phyloP scores from a whole-genome alignment of 2,113 vertebrate genomes.

The Cyanocitta stelleri region DNA sequence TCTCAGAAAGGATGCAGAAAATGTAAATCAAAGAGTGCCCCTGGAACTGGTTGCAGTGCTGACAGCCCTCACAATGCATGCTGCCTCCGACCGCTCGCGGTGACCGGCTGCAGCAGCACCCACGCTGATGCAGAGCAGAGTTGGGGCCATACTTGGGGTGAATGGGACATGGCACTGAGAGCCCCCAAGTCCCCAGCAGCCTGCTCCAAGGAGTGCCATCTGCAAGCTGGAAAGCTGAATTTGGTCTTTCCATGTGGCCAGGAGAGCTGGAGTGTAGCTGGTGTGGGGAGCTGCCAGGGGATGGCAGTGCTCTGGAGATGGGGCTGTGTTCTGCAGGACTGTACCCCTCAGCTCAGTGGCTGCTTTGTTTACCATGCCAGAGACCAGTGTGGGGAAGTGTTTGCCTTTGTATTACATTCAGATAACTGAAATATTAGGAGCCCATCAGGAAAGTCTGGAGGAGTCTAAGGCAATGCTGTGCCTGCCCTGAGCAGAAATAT shows the following conservation, averaged over 20 bases:
- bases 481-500: neutral
- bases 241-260: rapidly evolving
- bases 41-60: slow-evolving; percentile 13
- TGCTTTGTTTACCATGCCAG: neutral
- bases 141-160: rapidly evolving
- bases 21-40: slow-evolving; percentile 40
- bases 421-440: neutral
- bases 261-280: neutral
- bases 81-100: neutral
- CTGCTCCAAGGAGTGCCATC: neutral
- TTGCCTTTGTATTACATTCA: neutral
- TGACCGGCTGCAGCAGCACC: neutral
- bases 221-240: neutral
- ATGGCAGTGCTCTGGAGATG: neutral
- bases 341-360: neutral
- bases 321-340: neutral
- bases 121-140: rapidly evolving
- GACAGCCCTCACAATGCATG: slow-evolving; percentile 23
- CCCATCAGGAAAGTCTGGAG: neutral
- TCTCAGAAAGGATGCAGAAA: slow-evolving; percentile 47
- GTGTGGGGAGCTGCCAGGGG: neutral
- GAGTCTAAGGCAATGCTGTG: neutral
- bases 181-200: neutral
- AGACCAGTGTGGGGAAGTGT: neutral
- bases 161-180: neutral